These are phyloP conservation scores for Aspidiotus destructor DNA, from an alignment of 2,888 invertebrate genomes.

Conservation along the genomic window DNA sequence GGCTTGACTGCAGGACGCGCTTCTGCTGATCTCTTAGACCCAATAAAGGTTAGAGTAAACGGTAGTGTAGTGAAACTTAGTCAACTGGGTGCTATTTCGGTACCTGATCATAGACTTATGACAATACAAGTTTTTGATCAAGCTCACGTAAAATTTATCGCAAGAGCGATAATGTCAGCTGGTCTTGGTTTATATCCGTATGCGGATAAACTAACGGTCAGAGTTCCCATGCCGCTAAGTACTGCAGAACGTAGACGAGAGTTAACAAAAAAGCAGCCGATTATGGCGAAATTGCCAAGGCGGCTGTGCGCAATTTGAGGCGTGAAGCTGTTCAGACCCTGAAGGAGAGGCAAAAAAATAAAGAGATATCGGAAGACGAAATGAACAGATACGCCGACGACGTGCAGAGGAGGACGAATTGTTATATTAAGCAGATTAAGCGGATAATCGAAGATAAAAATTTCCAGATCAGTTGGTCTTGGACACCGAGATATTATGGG, in stretches of 20 bases:
- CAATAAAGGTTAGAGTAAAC: constrained; percentile 12
- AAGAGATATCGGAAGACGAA: constrained; percentile 20
- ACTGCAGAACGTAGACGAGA: constrained; percentile 24
- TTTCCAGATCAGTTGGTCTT: constrained; percentile 8
- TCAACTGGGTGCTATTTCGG: constrained; percentile 8
- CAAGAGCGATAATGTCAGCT: constrained; percentile 12
- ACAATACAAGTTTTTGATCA: constrained; percentile 5
- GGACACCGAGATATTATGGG: too few relatives aligned
- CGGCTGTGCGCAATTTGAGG: constrained; percentile 18
- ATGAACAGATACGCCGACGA: background rate
- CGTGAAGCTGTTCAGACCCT: constrained; percentile 17
- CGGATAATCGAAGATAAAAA: constrained; percentile 7
- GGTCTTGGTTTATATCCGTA: constrained; percentile 16
- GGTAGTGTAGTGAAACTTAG: background rate
- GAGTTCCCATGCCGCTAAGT: constrained; percentile 9
- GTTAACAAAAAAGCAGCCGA: constrained; percentile 7
- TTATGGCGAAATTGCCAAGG: constrained; percentile 6
- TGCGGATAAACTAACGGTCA: background rate
- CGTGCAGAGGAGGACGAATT: constrained; percentile 21
- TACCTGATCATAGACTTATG: constrained; percentile 6
- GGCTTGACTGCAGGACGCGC: constrained; percentile 15
- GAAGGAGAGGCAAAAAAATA: constrained; percentile 18
- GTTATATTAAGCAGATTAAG: constrained; percentile 13
- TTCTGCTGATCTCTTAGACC: constrained; percentile 1
- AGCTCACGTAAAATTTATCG: background rate